Evolutionary conservation across 2,797 vertebrate species (phyloP).

Genomic region (Neomorphus geoffroyi): DNA sequence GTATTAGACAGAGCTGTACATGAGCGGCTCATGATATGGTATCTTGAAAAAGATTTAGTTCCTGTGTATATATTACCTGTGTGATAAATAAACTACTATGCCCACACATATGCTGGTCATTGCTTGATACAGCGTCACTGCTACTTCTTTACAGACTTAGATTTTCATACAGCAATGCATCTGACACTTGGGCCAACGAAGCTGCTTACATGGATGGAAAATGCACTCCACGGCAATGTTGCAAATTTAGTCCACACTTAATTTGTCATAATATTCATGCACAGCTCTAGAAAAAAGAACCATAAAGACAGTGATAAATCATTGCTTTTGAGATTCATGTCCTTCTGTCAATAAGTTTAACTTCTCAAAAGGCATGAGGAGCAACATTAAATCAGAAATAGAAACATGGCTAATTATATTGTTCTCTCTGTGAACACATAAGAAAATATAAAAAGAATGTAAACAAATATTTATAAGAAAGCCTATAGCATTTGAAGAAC

Average conservation of each 20-base stretch:
- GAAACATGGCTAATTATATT: not conserved
- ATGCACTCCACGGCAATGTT: not conserved
- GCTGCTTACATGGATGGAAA: not conserved
- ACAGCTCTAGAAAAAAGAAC: not conserved
- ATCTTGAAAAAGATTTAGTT: not conserved
- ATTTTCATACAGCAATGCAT: not conserved
- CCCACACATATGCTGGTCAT: not conserved
- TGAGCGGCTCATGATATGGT: not conserved
- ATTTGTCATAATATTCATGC: not conserved
- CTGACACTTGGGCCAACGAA: not conserved
- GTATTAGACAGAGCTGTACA: not conserved
- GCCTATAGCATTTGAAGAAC: slow-evolving; percentile 24
- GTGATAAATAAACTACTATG: not conserved
- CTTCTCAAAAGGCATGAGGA: not conserved
- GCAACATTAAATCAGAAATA: not conserved
- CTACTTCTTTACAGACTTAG: not conserved
- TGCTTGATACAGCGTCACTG: not conserved
- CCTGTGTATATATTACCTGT: not conserved
- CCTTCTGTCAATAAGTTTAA: not conserved
- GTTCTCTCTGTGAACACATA: not conserved
- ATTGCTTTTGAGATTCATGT: not conserved
- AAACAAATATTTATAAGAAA: not conserved
- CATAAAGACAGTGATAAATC: not conserved
- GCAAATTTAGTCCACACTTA: not conserved
- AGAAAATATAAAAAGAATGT: not conserved